phyloP scores from a whole-genome alignment of 2,113 vertebrate genomes.

The Oreochromis spilurus region DNA sequence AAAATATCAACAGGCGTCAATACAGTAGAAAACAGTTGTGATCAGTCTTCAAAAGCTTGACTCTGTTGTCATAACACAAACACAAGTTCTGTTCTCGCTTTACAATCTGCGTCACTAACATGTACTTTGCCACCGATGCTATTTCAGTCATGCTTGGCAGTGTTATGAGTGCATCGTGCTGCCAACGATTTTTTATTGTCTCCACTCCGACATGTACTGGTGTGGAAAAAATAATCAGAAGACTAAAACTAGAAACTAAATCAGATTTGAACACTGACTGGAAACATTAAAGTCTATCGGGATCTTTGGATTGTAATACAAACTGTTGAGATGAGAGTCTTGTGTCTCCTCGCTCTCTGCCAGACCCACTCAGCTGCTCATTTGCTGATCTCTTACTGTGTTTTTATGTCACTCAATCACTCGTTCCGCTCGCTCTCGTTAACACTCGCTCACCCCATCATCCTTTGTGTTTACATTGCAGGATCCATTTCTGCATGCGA shows the following conservation, averaged over 20 bases:
- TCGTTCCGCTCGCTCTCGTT: neutral
- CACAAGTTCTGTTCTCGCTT: conserved; percentile 7
- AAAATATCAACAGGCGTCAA: neutral
- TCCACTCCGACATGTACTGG: neutral
- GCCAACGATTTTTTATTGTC: conserved; percentile 18
- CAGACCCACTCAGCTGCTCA: neutral
- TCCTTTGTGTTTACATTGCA: neutral
- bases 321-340: neutral
- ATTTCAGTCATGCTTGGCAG: conserved; percentile 33
- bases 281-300: conserved; percentile 1
- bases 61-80: neutral
- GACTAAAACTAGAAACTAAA: neutral
- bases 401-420: neutral
- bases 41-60: neutral
- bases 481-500: neutral
- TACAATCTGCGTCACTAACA: conserved; percentile 10
- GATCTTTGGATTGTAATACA: neutral
- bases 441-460: neutral
- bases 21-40: neutral
- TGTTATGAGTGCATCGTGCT: neutral
- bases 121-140: conserved; percentile 20
- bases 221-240: neutral
- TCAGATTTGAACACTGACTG: neutral
- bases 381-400: neutral
- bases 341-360: neutral